A percentile compares a stretch with the other conserved stretches of the same genome.
phyloP scores from a whole-genome alignment of 2,797 vertebrate species.

The Xiphorhynchus erythropygius region DNA sequence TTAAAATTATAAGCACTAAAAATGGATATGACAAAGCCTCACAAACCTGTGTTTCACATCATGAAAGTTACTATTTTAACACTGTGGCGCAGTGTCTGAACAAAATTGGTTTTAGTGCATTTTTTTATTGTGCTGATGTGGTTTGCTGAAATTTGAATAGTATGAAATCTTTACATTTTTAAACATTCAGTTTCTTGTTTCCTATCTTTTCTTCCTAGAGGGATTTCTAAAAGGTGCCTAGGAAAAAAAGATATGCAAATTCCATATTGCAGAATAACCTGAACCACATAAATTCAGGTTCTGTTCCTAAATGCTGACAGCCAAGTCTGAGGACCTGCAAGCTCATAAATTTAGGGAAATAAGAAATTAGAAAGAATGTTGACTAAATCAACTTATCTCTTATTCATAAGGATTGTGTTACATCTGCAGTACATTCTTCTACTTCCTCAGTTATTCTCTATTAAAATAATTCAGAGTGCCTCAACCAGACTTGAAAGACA shows the following conservation, averaged over 20 bases:
- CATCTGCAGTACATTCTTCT: neutral
- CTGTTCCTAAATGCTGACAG: neutral
- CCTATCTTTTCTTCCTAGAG: neutral
- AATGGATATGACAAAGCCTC: neutral
- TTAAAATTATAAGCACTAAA: neutral
- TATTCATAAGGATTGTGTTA: neutral
- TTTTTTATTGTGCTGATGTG: neutral
- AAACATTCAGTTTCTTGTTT: neutral
- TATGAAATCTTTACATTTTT: neutral
- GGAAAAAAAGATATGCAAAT: neutral
- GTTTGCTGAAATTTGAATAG: neutral
- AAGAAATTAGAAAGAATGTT: neutral
- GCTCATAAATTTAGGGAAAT: neutral
- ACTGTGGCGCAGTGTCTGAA: fast-evolving
- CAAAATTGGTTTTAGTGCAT: neutral
- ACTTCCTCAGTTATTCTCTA: conserved; percentile 23
- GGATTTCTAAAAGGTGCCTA: neutral
- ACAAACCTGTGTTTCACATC: neutral
- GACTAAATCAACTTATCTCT: neutral
- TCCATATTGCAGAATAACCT: neutral
- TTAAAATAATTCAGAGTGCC: neutral
- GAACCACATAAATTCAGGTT: neutral
- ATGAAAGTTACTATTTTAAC: neutral
- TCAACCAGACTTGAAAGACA: conserved; percentile 8
- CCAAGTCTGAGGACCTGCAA: neutral